Evolutionary conservation across 2,888 invertebrate species (phyloP), one percentile per base, ranked within the genome.

Genomic region (Tupiocoris notatus): DNA sequence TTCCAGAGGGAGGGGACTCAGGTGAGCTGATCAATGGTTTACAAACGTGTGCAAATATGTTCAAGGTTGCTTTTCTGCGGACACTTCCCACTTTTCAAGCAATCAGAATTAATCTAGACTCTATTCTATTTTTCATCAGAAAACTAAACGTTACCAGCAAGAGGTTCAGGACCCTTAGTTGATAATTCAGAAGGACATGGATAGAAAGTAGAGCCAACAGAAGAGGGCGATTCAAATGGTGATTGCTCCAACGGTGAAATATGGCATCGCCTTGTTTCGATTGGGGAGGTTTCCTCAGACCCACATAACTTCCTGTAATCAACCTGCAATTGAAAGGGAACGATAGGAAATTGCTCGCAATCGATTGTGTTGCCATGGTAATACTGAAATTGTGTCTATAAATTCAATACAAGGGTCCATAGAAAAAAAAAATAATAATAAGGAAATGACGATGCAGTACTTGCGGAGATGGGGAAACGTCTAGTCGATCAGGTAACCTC

Each of bases 401-500:
- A n/a, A n/a, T n/a, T n/a, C n/a, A n/a, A n/a, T n/a, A 12, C 39
- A 39, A 39, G 39, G 39, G 6, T 7, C 12, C 12, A 39, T 39
- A 3, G 12, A 39, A 39, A 7, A 7, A 39, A 39, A 39, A 39
- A 39, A 39, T 39, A 7, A 39, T 39, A 3, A 7, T 7, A 39
- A 7, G 39, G 12, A 39, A 12, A 39, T 12, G 39, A 39, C 39
- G 12, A 12, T 39, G 3, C 39, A 39, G 66, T 24, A 78, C 78
- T 66, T 58, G 76, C 25, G 78, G 76, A 17, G 39, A 39, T 18
- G 78, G 78, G 2, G 78, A 76, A 20, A 62, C 67, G 24, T 24
- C 67, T n/a, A 65, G 75, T 20, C 84, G 82, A 65, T 83, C 84
- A 63, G 85, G 81, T 81, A 83, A 82, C 25, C 85, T 81, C 78